A percentile compares a stretch with the other conserved stretches of the same genome.
Conservation (phyloP, 2,797 vertebrate species). For the Pelochelys cantorii region DNA sequence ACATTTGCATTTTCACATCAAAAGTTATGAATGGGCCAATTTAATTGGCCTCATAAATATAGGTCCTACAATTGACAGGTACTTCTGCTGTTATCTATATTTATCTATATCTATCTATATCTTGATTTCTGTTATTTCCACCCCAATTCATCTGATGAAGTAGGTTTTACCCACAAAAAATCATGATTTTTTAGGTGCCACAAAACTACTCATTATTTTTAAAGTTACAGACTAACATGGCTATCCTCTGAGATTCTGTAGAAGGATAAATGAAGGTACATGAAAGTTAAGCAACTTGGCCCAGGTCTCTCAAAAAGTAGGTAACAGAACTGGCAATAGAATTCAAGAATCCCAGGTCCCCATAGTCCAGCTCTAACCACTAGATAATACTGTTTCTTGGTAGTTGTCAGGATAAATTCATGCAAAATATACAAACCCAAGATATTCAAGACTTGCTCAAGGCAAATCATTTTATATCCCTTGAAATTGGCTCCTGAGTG, state of each 20-base stretch:
- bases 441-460: accelerated
- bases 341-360: not conserved
- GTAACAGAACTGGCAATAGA: not conserved
- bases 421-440: not conserved
- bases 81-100: no score
- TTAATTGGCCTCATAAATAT: no score
- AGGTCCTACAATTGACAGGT: no score
- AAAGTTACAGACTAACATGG: no score
- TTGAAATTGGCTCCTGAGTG: not conserved
- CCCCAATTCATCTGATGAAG: no score
- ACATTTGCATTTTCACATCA: no score
- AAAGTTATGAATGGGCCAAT: no score
- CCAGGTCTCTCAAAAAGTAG: not conserved
- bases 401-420: not conserved
- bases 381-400: not conserved
- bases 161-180: no score
- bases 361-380: accelerated
- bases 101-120: no score
- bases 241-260: not conserved
- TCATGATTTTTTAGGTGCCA: no score
- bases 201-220: no score
- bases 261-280: not conserved
- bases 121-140: no score
- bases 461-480: not conserved
- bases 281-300: not conserved